phyloP scores from a whole-genome alignment of 2,113 vertebrate genomes.

The Hystrix cristata region DNA sequence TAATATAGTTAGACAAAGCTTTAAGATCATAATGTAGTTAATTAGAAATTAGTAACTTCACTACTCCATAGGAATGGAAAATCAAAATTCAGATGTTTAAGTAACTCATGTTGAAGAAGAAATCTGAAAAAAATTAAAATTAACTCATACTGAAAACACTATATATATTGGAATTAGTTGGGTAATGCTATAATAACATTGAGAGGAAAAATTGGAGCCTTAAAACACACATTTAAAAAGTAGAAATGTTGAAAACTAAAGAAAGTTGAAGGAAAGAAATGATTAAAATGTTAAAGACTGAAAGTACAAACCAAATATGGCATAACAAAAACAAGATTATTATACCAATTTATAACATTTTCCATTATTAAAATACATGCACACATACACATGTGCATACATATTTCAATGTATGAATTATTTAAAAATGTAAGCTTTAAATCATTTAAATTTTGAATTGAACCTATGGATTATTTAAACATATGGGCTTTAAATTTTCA shows the following conservation, averaged over 20 bases:
- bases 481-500: not conserved
- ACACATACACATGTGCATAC: not conserved
- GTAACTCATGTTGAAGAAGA: constrained; percentile 9
- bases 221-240: not conserved
- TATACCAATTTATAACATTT: not conserved
- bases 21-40: not conserved
- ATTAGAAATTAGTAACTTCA: not conserved
- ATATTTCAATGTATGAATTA: constrained; percentile 2
- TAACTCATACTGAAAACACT: not conserved
- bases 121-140: not conserved
- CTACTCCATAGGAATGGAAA: not conserved
- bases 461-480: not conserved
- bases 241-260: constrained; percentile 15
- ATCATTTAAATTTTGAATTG: not conserved
- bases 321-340: not conserved
- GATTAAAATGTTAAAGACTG: not conserved
- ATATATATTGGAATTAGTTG: not conserved
- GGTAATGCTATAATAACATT: not conserved
- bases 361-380: constrained; percentile 12
- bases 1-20: not conserved
- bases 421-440: not conserved
- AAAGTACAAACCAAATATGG: not conserved
- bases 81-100: not conserved
- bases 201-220: not conserved
- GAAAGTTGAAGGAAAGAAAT: not conserved